Evolutionary conservation across 2,888 invertebrate genomes (phyloP).

Genomic region (Dicyrtomina minuta): DNA sequence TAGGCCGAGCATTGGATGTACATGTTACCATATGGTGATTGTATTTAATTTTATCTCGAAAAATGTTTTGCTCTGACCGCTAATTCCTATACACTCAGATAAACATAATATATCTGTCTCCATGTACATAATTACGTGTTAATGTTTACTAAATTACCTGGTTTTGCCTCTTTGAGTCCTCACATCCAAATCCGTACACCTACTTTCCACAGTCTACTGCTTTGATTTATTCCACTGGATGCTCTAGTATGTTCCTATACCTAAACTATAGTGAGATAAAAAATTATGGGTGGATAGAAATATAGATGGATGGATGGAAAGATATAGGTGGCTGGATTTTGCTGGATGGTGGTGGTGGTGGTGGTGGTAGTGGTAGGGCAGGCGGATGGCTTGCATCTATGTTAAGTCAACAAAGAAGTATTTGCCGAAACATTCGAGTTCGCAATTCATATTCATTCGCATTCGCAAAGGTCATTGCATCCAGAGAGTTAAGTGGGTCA

Average conservation of each 20-base stretch:
- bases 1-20: no score
- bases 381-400: conserved; percentile 28
- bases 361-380: no score
- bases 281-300: not conserved
- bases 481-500: conserved; percentile 50
- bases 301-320: not conserved
- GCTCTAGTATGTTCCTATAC: no score
- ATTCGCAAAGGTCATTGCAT: conserved; percentile 52
- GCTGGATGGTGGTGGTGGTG: not conserved
- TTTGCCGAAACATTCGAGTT: conserved; percentile 16
- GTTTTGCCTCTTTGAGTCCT: not conserved
- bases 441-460: conserved; percentile 5
- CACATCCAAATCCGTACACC: not conserved
- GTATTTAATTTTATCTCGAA: conserved; percentile 4
- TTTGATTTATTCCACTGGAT: no score
- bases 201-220: not conserved
- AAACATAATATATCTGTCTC: not conserved
- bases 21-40: conserved; percentile 7
- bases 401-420: conserved; percentile 30
- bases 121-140: not conserved
- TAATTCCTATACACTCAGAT: not conserved
- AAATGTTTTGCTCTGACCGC: not conserved
- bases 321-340: not conserved
- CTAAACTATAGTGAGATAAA: not conserved
- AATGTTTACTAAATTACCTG: not conserved